Conservation (phyloP, 2,797 vertebrate species). For the Alca torda region DNA sequence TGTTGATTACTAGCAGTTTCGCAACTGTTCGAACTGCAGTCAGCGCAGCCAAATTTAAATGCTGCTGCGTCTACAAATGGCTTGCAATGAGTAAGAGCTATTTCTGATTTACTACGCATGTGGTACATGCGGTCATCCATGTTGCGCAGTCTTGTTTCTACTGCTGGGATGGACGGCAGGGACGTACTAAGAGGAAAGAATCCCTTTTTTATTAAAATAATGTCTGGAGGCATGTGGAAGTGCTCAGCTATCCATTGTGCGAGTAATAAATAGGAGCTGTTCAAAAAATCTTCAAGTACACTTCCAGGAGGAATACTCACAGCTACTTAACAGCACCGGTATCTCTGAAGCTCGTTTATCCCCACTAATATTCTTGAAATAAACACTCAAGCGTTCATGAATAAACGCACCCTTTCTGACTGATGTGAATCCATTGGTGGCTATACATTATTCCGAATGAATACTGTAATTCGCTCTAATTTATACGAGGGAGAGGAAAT, state of each 20-base stretch:
- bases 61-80: conserved; percentile 2
- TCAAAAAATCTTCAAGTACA: conserved; percentile 25
- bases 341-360: conserved; percentile 49
- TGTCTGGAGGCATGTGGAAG: not conserved
- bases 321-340: conserved; percentile 32
- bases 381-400: conserved; percentile 58
- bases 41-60: conserved; percentile 9
- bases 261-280: conserved; percentile 6
- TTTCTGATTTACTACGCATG: conserved; percentile 5
- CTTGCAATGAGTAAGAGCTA: not conserved
- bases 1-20: conserved; percentile 60
- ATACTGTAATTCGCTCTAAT: conserved; percentile 59
- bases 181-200: not conserved
- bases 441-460: conserved; percentile 16
- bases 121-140: not conserved
- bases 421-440: conserved; percentile 48
- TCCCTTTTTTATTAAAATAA: not conserved
- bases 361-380: conserved; percentile 62
- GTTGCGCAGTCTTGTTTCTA: not conserved
- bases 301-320: conserved; percentile 45
- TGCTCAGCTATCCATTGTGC: conserved; percentile 21
- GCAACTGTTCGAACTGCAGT: conserved; percentile 20
- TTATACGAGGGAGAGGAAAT: conserved; percentile 44
- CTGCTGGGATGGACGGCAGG: not conserved
- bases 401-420: conserved; percentile 46